Base-by-base conservation (phyloP, 2,888 invertebrate genomes). In the Aethes cnicana region DNA sequence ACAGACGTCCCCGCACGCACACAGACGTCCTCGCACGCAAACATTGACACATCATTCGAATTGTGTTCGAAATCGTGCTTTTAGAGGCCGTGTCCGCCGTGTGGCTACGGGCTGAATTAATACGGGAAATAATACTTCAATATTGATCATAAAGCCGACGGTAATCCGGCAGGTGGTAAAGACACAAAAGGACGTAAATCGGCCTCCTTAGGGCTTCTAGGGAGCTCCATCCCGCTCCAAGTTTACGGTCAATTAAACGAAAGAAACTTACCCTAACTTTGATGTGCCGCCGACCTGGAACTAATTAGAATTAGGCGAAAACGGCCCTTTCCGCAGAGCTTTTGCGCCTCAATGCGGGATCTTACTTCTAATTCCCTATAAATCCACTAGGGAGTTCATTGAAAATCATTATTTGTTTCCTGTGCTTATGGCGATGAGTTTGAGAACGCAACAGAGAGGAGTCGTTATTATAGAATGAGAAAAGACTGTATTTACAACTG, bases 181-280 rank as follows among this genome's bases (percentile, higher is more conserved):
- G 26, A 16, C 33, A 50, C 37, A 52, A 52, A 52, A 37, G 50
- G 39, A 33, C 52, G 32, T 46, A 39, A 52, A 39, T 52, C 44
- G 20, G 43, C 36, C 26, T 17, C 26, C 20, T 26, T 20, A 55
- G 64, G 68, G 59, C 64, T 74, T 79, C 77, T 68, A 77, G 77
- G 58, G 66, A 64, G 62, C 70, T 67, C 68, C 74, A 75, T 74
- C 72, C 64, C 66, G 55, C 58, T 59, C 69, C 63, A 61, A 77
- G 70, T 82, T 81, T 74, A 80, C 77, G 81, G 77, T 76, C 81
- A 83, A 84, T 83, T 84, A 78, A 82, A 79, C 71, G 74, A 79
- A 77, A 77, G 79, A 77, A 68, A 82, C 74, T 81, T 76, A 74
- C 70, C 66, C 71, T 63, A 74, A 79, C 74, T 82, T 81, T 81